Evolutionary conservation across 2,113 vertebrate genomes (phyloP), one percentile per base, ranked within the genome.

Genomic region (Pleuronectes platessa): DNA sequence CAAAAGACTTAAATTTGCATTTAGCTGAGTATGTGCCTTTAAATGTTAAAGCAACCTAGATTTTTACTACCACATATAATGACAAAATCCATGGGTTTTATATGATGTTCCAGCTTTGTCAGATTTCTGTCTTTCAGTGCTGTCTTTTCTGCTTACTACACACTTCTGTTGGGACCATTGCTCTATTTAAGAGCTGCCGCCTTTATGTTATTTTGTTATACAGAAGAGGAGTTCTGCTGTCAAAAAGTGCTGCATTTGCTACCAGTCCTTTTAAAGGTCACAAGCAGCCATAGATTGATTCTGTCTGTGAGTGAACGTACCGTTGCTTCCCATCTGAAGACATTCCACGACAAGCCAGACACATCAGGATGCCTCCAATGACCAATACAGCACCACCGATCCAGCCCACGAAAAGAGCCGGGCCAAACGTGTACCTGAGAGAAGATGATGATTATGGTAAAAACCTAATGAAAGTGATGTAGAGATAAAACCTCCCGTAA

Each of bases 351-450:
- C 96, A 98, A 79, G 96, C 96, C 4, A 98, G 82, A 75, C 96
- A 96, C 96, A 97, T 95, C 94, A 98, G 81, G 72, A 97, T 75
- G 0, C 96, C 97, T 21, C 96, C 96, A 6, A 97, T 76, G 0
- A 97, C 70, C 13, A 96, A 84, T 87, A 98, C 81, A 47, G 96
- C 96, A 0, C 92, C 97, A 0, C 96, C 96, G 0, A 97, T 94
- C 97, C 96, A 98, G n/a, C 96, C 97, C 1, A 97, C 96, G 0
- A 98, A 98, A 17, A 98, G 94, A 61, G 96, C 96, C 0, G 96
- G 86, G 15, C 96, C 97, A 42, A 98, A 98, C 1, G 97, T 97
- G 81, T 97, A 98, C 91, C 97, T 98, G 81, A 82, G 54, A 55
- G 68, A 51, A 78, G 58, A 23, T 15, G 47, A 0, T 0, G 37